Base-by-base conservation (phyloP, 2,888 invertebrate species). In the Cepaea hortensis region DNA sequence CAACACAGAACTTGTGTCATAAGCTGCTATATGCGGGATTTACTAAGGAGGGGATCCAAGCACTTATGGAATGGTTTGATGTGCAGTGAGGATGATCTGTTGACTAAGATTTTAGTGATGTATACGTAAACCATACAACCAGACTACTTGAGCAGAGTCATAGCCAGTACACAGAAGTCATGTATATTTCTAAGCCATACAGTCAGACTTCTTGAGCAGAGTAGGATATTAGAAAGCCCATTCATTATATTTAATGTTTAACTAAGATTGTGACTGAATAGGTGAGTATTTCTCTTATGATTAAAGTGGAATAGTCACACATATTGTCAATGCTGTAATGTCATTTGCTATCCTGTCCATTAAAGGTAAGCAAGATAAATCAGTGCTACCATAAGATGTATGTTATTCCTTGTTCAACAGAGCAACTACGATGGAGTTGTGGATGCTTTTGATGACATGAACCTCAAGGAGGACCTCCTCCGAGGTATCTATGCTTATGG, bases 401-500 rank as follows among this genome's bases (percentile, higher is more conserved):
- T 73, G n/a, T 3, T n/a, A 15, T 77, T 55, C 62, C 62, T 84
- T 82, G 6, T 20, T 85, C 88, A 87, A 35, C 91, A 95, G 95
- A 94, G 93, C 89, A 95, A 95, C 92, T 94, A 94, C 93, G 94
- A 94, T 89, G 91, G 96, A 95, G 97, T 98, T 92, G 97, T 97
- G 92, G 98, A 98, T 94, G 98, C 97, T 89, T 99, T 99, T 95
- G 99, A 99, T 96, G 98, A 98, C 95, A 99, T 99, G 99, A 97
- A 97, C 94, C 96, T 99, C 93, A 97, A 98, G 94, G 99, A 99
- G 95, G 97, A 98, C 94, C 96, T 99, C 90, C 96, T 99, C 90
- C 96, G 99, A 95, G 99, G 99, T 95, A 99, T 99, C 93, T 99
- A 99, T 95, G 98, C 98, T 91, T 99, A 99, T 96, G 99, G 99